Evolutionary conservation across 2,113 vertebrate species (phyloP).

Genomic region (Archocentrus centrarchus): DNA sequence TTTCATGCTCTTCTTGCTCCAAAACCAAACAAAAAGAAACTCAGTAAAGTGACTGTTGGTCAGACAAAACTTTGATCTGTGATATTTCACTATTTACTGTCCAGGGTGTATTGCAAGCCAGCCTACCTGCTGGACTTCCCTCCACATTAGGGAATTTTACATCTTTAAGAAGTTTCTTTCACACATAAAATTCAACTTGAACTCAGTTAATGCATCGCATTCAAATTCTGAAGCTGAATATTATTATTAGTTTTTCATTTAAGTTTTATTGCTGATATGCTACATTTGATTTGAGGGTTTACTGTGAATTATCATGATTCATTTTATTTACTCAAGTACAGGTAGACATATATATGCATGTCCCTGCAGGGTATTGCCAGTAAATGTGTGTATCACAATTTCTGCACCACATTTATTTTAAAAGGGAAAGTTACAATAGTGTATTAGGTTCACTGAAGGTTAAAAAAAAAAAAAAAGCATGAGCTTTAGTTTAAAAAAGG

Average conservation of each 20-base stretch:
- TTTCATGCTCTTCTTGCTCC: not conserved
- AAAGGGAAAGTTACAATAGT: not conserved
- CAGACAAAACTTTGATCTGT: conserved; percentile 2
- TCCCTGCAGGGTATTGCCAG: not conserved
- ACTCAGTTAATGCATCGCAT: not conserved
- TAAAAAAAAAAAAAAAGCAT: too few species aligned
- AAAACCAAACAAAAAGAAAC: not conserved
- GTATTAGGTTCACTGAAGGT: not conserved
- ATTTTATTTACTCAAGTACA: not conserved
- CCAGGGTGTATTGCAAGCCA: not conserved
- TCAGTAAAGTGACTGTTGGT: not conserved
- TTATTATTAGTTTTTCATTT: not conserved
- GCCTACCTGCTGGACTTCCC: not conserved
- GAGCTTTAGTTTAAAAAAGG: too few species aligned
- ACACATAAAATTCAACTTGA: not conserved
- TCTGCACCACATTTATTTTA: not conserved
- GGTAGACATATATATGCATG: not conserved
- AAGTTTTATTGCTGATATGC: not conserved
- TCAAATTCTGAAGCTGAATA: too few species aligned
- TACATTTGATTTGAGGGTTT: not conserved
- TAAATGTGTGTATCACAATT: not conserved
- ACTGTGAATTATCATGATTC: not conserved
- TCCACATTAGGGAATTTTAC: not conserved
- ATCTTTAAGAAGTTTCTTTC: not conserved
- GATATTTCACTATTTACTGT: not conserved